Evolutionary conservation across 2,797 vertebrate genomes (phyloP).

Genomic region (Characodon lateralis): DNA sequence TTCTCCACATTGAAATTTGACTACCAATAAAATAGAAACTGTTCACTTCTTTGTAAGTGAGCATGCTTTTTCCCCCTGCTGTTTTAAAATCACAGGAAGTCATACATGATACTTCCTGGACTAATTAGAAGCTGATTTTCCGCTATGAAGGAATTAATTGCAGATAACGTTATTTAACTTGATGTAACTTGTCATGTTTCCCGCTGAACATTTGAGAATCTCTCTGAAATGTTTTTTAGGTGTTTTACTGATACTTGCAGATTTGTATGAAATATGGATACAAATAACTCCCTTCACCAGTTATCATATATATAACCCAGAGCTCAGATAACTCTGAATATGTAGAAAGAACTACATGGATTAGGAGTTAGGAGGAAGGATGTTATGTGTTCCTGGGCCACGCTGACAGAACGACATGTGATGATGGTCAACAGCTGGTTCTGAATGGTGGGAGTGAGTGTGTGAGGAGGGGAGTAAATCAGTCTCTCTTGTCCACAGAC

Average conservation of each 20-base stretch:
- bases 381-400: constrained; percentile 16
- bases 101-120: too few species aligned
- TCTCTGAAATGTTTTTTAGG: too few species aligned
- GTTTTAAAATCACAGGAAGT: too few species aligned
- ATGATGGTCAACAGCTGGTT: constrained; percentile 64
- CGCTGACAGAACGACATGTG: constrained; percentile 40
- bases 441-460: constrained; percentile 30
- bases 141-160: too few species aligned
- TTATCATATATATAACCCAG: too few species aligned
- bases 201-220: too few species aligned
- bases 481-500: not conserved
- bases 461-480: constrained; percentile 23
- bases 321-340: not conserved
- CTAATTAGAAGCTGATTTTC: too few species aligned
- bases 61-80: too few species aligned
- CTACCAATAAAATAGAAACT: too few species aligned
- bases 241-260: not conserved
- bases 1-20: too few species aligned
- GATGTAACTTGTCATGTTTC: not conserved
- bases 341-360: constrained; percentile 8
- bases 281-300: not conserved
- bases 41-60: too few species aligned
- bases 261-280: not conserved
- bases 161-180: too few species aligned
- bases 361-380: constrained; percentile 29